A percentile compares a stretch with the other conserved stretches of the same genome.
phyloP scores from a whole-genome alignment of 2,888 invertebrate species.

The Ormyrus pomaceus region DNA sequence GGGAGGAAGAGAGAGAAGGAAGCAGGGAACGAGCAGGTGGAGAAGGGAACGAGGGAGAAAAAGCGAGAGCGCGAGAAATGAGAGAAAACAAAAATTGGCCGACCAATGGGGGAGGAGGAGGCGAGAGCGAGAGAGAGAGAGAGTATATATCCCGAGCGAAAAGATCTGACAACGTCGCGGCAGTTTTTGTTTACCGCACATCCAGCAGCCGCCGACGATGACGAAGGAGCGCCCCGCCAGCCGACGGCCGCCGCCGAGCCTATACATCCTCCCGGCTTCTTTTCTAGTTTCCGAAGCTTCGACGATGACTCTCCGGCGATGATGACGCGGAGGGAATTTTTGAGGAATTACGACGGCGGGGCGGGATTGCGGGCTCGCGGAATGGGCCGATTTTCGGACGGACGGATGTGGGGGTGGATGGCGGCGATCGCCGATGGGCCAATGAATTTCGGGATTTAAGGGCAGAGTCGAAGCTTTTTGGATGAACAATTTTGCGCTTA shows the following conservation, averaged over 20 bases:
- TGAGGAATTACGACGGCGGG: no score
- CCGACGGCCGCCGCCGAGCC: constrained; percentile 11
- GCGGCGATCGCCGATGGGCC: no score
- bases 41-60: constrained; percentile 17
- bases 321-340: no score
- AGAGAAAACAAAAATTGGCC: constrained; percentile 56
- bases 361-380: no score
- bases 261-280: background rate
- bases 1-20: constrained; percentile 49
- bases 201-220: constrained; percentile 48
- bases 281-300: background rate
- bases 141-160: constrained; percentile 58
- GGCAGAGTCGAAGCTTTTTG: no score
- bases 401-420: no score
- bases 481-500: no score
- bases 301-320: background rate
- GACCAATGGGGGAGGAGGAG: constrained; percentile 54
- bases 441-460: no score
- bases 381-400: no score
- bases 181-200: constrained; percentile 71
- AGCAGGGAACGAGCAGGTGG: constrained; percentile 13
- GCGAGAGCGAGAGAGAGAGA: constrained; percentile 47
- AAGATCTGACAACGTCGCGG: constrained; percentile 74
- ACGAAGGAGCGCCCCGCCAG: constrained; percentile 49
- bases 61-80: constrained; percentile 56